Evolutionary conservation across 2,113 vertebrate species (phyloP).

Genomic region (Entelurus aequoreus): DNA sequence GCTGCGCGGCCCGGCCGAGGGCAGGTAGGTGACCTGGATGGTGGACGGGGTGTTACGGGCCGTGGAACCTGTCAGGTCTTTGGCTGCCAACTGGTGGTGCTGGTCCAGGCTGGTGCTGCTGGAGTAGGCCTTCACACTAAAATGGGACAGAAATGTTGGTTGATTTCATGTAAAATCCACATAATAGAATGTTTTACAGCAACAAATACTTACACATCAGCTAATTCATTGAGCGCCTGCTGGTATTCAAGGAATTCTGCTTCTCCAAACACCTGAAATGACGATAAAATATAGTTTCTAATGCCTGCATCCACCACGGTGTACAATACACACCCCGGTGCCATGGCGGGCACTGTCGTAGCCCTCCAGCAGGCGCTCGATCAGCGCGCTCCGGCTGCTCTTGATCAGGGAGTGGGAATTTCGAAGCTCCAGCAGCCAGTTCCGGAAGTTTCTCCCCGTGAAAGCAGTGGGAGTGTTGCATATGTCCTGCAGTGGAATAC

Average conservation of each 20-base stretch:
- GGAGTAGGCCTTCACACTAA: constrained; percentile 70
- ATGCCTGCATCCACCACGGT: background rate
- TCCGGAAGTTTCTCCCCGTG: constrained; percentile 85
- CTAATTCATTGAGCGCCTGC: constrained; percentile 82
- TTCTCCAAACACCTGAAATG: constrained; percentile 82
- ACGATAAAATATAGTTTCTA: background rate
- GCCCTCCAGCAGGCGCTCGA: constrained; percentile 85
- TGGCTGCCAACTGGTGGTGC: constrained; percentile 90
- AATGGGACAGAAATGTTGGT: too few relatives aligned
- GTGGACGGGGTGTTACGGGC: constrained; percentile 73
- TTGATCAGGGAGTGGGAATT: constrained; percentile 83
- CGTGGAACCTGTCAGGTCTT: constrained; percentile 83
- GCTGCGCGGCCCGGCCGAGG: constrained; percentile 90
- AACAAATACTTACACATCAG: constrained; percentile 78
- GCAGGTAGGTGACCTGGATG: constrained; percentile 97
- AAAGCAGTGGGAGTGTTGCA: constrained; percentile 77
- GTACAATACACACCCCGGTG: constrained; percentile 75
- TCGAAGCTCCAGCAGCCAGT: constrained; percentile 84
- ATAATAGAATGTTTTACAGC: background rate
- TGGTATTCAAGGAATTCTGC: constrained; percentile 84
- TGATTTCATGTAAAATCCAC: background rate
- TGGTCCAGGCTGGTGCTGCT: constrained; percentile 76
- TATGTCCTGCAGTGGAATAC: constrained; percentile 78
- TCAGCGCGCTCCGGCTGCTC: constrained; percentile 79
- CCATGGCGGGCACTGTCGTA: constrained; percentile 89